Conservation (phyloP, 2,888 invertebrate genomes). For the Pharmacophagus antenor region DNA sequence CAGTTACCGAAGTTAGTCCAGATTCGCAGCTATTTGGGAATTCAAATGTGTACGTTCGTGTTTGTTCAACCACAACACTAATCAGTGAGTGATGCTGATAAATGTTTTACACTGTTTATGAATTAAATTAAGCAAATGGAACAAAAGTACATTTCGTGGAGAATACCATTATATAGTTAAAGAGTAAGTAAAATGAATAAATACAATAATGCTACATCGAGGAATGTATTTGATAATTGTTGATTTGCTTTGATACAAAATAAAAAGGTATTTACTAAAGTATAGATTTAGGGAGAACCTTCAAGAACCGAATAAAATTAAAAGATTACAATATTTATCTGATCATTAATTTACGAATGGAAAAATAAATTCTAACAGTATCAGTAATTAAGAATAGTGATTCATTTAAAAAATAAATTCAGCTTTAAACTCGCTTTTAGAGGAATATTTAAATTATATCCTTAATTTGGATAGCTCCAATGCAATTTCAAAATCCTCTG, state of each 20-base stretch:
- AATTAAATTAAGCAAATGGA: background rate
- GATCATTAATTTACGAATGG: too few relatives aligned
- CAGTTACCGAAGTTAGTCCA: constrained; percentile 33
- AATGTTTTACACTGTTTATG: background rate
- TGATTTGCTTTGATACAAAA: too few relatives aligned
- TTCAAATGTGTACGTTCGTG: constrained; percentile 28
- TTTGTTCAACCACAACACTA: background rate
- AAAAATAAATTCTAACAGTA: too few relatives aligned
- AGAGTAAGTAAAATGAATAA: too few relatives aligned
- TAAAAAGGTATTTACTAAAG: too few relatives aligned
- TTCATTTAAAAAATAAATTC: background rate
- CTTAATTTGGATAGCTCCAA: constrained; percentile 62
- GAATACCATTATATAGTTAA: too few relatives aligned
- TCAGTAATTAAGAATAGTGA: background rate
- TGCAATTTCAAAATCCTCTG: constrained; percentile 70
- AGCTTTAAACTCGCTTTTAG: background rate
- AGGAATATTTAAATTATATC: constrained; percentile 49
- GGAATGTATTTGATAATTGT: too few relatives aligned
- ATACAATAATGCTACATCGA: too few relatives aligned
- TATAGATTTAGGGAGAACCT: too few relatives aligned
- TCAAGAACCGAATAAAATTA: too few relatives aligned
- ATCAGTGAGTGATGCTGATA: background rate
- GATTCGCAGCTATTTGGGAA: constrained; percentile 33
- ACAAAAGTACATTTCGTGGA: background rate
- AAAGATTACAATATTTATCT: too few relatives aligned